Evolutionary conservation across 2,888 invertebrate species (phyloP).

Genomic region (Lasioglossum malachurum): DNA sequence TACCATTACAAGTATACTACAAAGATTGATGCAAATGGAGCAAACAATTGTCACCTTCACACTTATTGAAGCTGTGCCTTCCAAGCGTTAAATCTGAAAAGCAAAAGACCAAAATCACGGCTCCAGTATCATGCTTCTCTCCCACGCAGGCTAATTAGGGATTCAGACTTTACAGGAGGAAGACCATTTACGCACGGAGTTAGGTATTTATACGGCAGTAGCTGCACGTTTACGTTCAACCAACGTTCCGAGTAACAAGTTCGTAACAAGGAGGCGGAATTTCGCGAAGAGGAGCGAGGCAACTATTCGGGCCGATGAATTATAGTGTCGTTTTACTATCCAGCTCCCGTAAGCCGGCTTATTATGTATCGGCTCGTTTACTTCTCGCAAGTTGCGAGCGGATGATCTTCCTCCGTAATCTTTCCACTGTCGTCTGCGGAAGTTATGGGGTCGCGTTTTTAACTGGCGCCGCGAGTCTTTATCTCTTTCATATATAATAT

Average conservation of each 20-base stretch:
- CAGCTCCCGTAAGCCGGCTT: neutral
- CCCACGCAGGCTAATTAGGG: neutral
- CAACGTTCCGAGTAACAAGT: neutral
- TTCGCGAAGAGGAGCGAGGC: neutral
- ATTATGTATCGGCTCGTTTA: slow-evolving; percentile 10
- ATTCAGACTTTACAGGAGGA: neutral
- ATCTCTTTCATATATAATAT: no score
- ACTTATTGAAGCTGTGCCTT: no score
- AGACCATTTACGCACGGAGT: neutral
- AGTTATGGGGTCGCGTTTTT: neutral
- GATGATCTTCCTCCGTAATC: neutral
- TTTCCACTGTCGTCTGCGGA: neutral
- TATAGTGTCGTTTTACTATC: slow-evolving; percentile 14
- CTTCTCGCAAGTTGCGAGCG: neutral
- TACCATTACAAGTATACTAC: no score
- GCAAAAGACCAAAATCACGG: neutral
- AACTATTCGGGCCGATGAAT: neutral
- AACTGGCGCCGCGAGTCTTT: neutral
- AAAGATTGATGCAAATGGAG: no score
- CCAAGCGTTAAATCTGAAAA: no score
- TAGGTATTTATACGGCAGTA: neutral
- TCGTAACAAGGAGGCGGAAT: neutral
- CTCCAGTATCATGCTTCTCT: neutral
- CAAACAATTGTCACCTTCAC: no score
- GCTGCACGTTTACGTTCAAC: neutral